Conservation (phyloP, 2,113 vertebrate genomes). For the Neoarius graeffei region DNA sequence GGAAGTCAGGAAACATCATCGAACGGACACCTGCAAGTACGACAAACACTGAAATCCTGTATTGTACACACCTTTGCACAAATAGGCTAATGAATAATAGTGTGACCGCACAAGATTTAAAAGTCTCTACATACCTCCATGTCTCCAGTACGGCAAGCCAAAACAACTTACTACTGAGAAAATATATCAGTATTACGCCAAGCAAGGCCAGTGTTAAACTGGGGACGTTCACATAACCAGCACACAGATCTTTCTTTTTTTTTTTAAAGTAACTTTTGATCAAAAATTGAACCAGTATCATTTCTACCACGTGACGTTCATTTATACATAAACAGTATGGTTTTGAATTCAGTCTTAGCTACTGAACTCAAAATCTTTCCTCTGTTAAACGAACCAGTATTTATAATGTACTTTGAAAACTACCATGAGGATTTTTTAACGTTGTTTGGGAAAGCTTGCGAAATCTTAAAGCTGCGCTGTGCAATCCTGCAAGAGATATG, state of each 20-base stretch:
- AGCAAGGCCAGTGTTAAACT: conserved; percentile 16
- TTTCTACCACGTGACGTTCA: neutral
- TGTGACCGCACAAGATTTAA: conserved; percentile 17
- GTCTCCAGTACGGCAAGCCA: conserved; percentile 12
- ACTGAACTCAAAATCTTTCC: neutral
- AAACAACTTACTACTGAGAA: conserved; percentile 5
- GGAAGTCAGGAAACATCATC: neutral
- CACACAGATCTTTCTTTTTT: neutral
- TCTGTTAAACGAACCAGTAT: neutral
- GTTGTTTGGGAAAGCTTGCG: neutral
- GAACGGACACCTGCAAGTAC: neutral
- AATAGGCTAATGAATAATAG: neutral
- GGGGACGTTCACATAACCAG: conserved; percentile 24
- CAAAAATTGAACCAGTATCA: neutral
- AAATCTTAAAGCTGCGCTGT: neutral
- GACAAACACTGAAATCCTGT: neutral
- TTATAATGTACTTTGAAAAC: neutral
- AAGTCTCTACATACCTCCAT: conserved; percentile 30
- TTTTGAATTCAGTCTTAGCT: neutral
- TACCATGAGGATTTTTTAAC: neutral
- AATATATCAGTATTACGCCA: conserved; percentile 33
- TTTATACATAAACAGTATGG: neutral
- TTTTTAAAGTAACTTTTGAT: neutral
- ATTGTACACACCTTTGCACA: conserved; percentile 35
- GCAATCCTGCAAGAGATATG: neutral